A percentile compares a stretch with the other conserved stretches of the same genome.
These are phyloP conservation scores for Pteronura brasiliensis DNA, from an alignment of 2,113 vertebrate species.

Conservation along the genomic window DNA sequence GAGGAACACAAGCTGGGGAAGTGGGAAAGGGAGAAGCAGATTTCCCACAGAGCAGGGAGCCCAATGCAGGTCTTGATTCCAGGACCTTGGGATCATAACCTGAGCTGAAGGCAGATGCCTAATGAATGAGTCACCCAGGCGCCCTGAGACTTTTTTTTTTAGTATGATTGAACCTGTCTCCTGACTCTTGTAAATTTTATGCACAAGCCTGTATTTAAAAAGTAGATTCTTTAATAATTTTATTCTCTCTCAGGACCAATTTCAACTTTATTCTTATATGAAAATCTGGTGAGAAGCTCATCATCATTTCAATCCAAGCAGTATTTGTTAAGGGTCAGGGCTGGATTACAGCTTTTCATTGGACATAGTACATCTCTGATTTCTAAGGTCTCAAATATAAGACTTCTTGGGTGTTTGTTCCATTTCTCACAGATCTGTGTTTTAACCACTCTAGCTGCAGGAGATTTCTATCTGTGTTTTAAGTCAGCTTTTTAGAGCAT, in stretches of 20 bases:
- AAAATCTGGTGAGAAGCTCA: not conserved
- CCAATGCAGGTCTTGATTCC: no score
- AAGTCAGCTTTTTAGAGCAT: not conserved
- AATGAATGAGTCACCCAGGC: no score
- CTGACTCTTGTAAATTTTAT: not conserved
- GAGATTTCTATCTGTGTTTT: not conserved
- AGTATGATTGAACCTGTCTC: not conserved
- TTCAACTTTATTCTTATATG: not conserved
- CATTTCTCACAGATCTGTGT: not conserved
- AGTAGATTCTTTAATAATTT: not conserved
- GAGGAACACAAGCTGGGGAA: no score
- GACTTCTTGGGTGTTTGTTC: not conserved
- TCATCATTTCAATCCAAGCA: not conserved
- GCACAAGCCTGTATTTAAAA: not conserved
- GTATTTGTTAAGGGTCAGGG: not conserved
- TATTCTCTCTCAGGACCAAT: not conserved
- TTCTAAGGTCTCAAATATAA: not conserved
- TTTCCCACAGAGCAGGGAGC: no score
- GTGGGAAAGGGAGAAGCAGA: no score
- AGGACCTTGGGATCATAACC: no score
- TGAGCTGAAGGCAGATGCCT: no score
- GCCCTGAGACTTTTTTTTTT: no score
- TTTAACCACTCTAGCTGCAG: not conserved
- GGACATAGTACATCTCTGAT: not conserved
- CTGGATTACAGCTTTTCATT: not conserved